These are phyloP conservation scores for Sycophaga agraensis DNA, from an alignment of 1,140 invertebrate species.

Conservation along the genomic window DNA sequence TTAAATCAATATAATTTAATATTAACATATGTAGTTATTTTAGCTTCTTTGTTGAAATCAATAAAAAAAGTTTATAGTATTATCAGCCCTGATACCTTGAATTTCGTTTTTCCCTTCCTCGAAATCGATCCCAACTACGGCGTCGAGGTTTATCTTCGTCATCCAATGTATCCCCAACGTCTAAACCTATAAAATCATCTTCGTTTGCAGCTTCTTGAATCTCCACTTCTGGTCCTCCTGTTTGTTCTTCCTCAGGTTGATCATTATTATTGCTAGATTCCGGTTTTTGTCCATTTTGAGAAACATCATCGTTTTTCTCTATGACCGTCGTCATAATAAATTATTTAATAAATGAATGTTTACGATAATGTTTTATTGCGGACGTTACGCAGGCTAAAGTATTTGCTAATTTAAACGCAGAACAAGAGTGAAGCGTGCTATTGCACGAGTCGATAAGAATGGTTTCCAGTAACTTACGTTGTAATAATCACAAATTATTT, in stretches of 20 bases:
- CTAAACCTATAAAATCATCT: slow-evolving; percentile 48
- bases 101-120: slow-evolving; percentile 23
- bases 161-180: slow-evolving; percentile 53
- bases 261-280: neutral
- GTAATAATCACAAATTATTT: no score
- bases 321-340: no score
- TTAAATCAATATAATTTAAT: neutral
- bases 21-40: neutral
- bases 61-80: neutral
- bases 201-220: slow-evolving; percentile 45
- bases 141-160: slow-evolving; percentile 37
- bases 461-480: no score
- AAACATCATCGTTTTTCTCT: no score
- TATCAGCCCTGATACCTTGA: slow-evolving; percentile 47
- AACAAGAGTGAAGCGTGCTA: no score
- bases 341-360: no score
- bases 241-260: neutral
- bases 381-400: no score
- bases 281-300: neutral
- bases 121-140: slow-evolving; percentile 19
- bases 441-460: no score
- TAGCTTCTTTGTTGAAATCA: neutral
- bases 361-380: no score
- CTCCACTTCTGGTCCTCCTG: neutral
- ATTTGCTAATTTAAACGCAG: no score